Evolutionary conservation across 2,113 vertebrate species (phyloP).

Genomic region (Mohoua ochrocephala): DNA sequence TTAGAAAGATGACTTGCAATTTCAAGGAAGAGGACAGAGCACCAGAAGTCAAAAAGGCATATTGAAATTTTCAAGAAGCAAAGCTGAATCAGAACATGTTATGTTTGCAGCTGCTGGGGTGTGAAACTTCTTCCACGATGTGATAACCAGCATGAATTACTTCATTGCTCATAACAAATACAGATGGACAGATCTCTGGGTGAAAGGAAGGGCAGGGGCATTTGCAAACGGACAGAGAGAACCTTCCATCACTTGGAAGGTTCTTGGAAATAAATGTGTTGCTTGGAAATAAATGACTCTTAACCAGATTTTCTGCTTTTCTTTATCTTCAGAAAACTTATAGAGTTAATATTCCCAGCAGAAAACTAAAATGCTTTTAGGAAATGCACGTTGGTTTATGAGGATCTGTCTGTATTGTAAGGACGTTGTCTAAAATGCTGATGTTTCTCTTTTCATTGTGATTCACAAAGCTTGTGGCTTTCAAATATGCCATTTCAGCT

Average conservation of each 20-base stretch:
- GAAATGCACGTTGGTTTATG: background rate
- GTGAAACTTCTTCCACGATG: background rate
- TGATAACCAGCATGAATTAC: background rate
- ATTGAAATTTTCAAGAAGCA: background rate
- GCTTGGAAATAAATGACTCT: background rate
- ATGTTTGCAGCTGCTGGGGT: constrained; percentile 29
- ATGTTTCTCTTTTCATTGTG: background rate
- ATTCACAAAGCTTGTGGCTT: background rate
- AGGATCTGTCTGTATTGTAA: background rate
- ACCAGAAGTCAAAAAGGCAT: constrained; percentile 16
- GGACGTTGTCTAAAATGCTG: background rate
- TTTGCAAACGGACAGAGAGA: background rate
- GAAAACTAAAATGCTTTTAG: background rate
- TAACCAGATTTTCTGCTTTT: constrained; percentile 1
- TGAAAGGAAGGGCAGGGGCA: constrained; percentile 25
- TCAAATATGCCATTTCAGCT: background rate
- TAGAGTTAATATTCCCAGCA: background rate
- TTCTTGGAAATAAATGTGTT: no score
- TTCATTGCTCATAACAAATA: constrained; percentile 12
- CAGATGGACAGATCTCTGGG: constrained; percentile 39
- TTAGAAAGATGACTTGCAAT: constrained; percentile 5
- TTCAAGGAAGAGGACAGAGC: background rate
- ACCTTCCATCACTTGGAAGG: background rate
- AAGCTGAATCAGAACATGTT: background rate
- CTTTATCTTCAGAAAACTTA: background rate